Conservation (phyloP, 2,113 vertebrate species). For the Chaetops frenatus region DNA sequence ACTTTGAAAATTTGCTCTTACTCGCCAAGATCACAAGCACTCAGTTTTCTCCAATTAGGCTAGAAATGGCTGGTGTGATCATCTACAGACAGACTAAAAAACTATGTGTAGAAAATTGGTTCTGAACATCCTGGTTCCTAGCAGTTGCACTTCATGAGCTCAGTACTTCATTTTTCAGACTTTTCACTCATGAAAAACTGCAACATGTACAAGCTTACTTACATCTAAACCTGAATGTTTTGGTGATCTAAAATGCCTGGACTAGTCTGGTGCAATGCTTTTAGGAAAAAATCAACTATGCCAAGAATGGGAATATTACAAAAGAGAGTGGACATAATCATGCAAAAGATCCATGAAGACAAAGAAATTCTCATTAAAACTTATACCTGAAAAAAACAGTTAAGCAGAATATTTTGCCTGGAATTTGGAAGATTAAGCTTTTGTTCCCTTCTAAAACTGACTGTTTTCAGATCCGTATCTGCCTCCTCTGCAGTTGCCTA, state of each 20-base stretch:
- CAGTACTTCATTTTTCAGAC: not conserved
- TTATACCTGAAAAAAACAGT: not conserved
- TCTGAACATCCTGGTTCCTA: not conserved
- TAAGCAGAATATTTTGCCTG: not conserved
- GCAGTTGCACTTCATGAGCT: not conserved
- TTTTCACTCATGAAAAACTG: not conserved
- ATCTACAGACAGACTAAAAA: not conserved
- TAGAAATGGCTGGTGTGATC: not conserved
- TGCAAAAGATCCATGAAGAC: not conserved
- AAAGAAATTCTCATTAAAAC: not conserved
- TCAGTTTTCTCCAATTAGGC: not conserved
- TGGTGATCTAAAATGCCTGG: not conserved
- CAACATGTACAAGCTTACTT: not conserved
- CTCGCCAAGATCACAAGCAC: not conserved
- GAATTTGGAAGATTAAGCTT: not conserved
- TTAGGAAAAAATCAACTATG: not conserved
- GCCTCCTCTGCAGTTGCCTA: not conserved
- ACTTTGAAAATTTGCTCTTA: not conserved
- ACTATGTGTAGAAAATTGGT: not conserved
- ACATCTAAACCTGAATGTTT: not conserved
- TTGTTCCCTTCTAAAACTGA: not conserved
- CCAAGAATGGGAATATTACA: not conserved
- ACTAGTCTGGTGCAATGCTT: not conserved
- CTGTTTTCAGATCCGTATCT: not conserved
- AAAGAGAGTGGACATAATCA: not conserved